Evolutionary conservation across 2,113 vertebrate species (phyloP).

Genomic region (Mus musculus): GRCm39 chr8:47451501-47452000

Average conservation of each 20-base stretch:
- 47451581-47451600: not conserved
- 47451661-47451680: not conserved
- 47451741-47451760: not conserved
- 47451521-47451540: not conserved
- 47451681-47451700: not conserved
- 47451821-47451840: not conserved
- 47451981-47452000: not conserved
- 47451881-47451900: not conserved
- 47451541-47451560: not conserved
- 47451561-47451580: not conserved
- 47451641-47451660: not conserved
- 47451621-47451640: not conserved
- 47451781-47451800: not conserved
- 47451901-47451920: not conserved
- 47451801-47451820: not conserved
- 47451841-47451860: not conserved
- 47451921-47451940: not conserved
- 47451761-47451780: constrained; percentile 20
- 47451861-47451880: fast-evolving
- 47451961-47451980: not conserved
- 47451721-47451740: not conserved
- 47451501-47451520: not conserved
- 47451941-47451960: fast-evolving
- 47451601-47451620: not conserved
- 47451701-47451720: not conserved